Percentiles rank a stretch among this genome's conserved stretches.
phyloP scores from a whole-genome alignment of 2,797 vertebrate species.

The Malurus splendens region DNA sequence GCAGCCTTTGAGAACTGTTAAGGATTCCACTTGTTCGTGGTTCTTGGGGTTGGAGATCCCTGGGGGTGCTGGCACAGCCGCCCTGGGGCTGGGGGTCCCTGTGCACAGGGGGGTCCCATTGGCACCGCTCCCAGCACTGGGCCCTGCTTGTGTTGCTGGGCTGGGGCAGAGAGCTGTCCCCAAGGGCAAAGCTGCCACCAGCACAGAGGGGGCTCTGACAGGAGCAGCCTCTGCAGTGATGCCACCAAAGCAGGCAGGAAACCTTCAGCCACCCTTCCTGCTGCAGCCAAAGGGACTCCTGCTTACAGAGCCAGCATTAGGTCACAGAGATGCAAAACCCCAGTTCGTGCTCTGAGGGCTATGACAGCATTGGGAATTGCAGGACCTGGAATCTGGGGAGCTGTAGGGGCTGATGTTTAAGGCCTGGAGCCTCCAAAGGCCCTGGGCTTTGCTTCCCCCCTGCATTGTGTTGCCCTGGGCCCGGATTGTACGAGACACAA shows the following conservation, averaged over 20 bases:
- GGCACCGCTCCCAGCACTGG: rapidly evolving
- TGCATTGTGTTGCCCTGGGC: background rate
- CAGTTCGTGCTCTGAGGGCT: background rate
- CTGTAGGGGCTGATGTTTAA: background rate
- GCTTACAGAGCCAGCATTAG: rapidly evolving
- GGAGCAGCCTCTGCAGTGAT: background rate
- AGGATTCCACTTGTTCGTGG: too few species aligned
- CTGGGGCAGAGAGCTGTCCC: background rate
- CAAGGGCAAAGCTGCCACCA: background rate
- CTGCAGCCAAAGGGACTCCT: background rate
- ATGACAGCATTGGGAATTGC: background rate
- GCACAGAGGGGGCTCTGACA: background rate
- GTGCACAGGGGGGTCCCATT: background rate
- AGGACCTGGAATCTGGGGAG: background rate
- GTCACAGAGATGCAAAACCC: background rate
- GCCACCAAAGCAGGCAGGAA: background rate
- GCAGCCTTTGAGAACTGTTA: background rate
- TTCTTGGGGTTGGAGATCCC: background rate
- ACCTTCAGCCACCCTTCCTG: background rate
- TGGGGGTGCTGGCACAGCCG: background rate
- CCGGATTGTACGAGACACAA: background rate
- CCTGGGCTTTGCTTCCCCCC: background rate
- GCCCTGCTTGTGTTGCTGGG: background rate
- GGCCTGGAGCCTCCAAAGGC: background rate
- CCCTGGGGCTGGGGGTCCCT: background rate